Evolutionary conservation across 2,797 vertebrate genomes (phyloP), one percentile per base, ranked within the genome.

Genomic region (Aphelocoma californica): DNA sequence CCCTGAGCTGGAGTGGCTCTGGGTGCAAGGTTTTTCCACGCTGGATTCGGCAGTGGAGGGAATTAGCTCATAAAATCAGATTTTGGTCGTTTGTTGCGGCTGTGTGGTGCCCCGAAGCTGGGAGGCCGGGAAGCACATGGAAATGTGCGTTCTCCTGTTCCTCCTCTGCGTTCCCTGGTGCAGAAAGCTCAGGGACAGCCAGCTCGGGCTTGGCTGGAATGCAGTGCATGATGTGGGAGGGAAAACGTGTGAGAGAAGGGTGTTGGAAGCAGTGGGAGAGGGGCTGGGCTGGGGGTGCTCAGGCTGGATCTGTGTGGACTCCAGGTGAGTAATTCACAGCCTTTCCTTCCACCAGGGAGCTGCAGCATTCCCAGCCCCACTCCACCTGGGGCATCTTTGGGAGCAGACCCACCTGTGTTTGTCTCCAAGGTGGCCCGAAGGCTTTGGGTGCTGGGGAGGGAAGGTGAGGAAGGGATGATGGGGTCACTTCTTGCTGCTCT

Each of bases 301-400:
- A 38, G 77, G 18, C 56, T 93, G 74, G 75, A 31, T 47, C 72
- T 32, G 5, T 72, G 54, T 5, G 45, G 28, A 6, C 57, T 94
- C 54, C 92, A 95, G 89, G 86, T 92, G 94, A 93, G 84, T 74
- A 87, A 92, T 88, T 92, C 90, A 24, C 86, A 73, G 26, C 50
- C 26, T 62, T 70, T 88, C 45, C 25, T 54, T 87, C 44, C 18
- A 19, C 7, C 1, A 23, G 23, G 61, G 34, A 60, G 47, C 40
- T 80, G 82, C 42, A 73, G 62, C 58, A 10, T 38, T 83, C 44
- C 62, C 64, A n/a, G 66, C 42, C 28, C 54, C 1, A 1, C 31
- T 38, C 34, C 31, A 60, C 17, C 32, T 8, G 2, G 28, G 32
- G 62, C 10, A 21, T 18, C 64, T 81, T n/a, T 61, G 66, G 57